Base-by-base conservation (phyloP, 2,888 invertebrate genomes). In the Cabera pusaria region DNA sequence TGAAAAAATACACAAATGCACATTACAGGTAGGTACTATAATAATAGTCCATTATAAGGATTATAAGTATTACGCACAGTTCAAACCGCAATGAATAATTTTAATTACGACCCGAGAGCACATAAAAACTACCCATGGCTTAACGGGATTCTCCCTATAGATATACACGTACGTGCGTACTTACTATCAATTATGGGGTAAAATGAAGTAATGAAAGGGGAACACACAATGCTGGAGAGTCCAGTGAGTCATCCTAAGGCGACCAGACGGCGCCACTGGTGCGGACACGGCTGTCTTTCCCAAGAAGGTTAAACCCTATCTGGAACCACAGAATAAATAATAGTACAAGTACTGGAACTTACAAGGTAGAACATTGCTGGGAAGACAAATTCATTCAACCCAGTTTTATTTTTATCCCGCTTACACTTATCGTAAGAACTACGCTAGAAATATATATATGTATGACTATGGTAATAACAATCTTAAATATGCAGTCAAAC, bases 201-300 rank as follows among this genome's bases (percentile, higher is more conserved):
- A 71, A 75, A 61, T 64, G 51, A 56, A 59, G 61, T 59, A 68
- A 68, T 66, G 72, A 64, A 78, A 77, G 81, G 84, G 82, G 79
- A 75, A 60, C 59, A 57, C 52, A 49, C 54, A 48, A 52, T 44
- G 26, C 39, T 48, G 85, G 81, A 77, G 78, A 75, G 76, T 64
- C 86, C 85, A 56, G 67, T 87, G 87, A 87, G 66, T 87, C 87
- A 87, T 63, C 59, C 52, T 52, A 44, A 25, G 10, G 58, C 84
- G 81, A 41, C 86, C 70, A 82, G 85, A 82, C 85, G 86, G 85
- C 86, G 86, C 85, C 81, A 58, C 7, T 8, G 42, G 29, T 50
- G 48, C 12, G 31, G 54, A 49, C 68, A 70, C 66, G 68, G 71
- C 71, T 77, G 75, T 76, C 75, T 74, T 79, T 64, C 60, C 31